Percentiles rank a stretch among this genome's conserved stretches.
Conservation (phyloP, 2,888 invertebrate genomes). For the Drosophila mayaguana region DNA sequence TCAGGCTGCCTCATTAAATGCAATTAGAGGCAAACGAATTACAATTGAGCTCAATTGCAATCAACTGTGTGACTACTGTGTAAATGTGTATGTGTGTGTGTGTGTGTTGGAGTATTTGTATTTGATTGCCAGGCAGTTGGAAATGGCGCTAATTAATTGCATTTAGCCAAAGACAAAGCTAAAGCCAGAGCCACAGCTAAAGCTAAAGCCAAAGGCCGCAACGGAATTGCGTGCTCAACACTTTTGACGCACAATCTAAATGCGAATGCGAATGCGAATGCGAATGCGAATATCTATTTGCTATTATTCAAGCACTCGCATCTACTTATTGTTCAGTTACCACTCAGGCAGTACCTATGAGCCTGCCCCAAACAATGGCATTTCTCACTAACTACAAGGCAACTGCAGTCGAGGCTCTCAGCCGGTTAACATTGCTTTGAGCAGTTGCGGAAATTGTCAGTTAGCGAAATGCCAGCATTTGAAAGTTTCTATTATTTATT, state of each 20-base stretch:
- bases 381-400: constrained; percentile 25
- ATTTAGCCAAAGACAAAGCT: constrained; percentile 39
- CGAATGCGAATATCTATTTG: constrained; percentile 35
- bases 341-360: constrained; percentile 2
- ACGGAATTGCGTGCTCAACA: constrained; percentile 70
- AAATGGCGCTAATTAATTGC: constrained; percentile 70
- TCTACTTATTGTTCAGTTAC: constrained; percentile 27
- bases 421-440: constrained; percentile 52
- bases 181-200: constrained; percentile 26
- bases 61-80: constrained; percentile 23
- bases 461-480: constrained; percentile 46
- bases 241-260: constrained; percentile 54
- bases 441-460: constrained; percentile 58
- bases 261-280: constrained; percentile 38
- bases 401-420: constrained; percentile 37
- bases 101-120: constrained; percentile 25
- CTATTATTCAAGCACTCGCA: constrained; percentile 13
- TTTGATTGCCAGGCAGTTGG: constrained; percentile 39
- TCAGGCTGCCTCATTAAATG: constrained; percentile 62
- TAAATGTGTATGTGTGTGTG: background rate
- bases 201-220: constrained; percentile 37
- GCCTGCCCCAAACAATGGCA: constrained; percentile 12
- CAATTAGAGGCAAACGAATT: constrained; percentile 54
- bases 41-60: constrained; percentile 55
- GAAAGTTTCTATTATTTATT: constrained; percentile 52